A percentile compares a stretch with the other conserved stretches of the same genome.
Conservation (phyloP, 1,140 invertebrate species). For the Leptoteleia sp. region DNA sequence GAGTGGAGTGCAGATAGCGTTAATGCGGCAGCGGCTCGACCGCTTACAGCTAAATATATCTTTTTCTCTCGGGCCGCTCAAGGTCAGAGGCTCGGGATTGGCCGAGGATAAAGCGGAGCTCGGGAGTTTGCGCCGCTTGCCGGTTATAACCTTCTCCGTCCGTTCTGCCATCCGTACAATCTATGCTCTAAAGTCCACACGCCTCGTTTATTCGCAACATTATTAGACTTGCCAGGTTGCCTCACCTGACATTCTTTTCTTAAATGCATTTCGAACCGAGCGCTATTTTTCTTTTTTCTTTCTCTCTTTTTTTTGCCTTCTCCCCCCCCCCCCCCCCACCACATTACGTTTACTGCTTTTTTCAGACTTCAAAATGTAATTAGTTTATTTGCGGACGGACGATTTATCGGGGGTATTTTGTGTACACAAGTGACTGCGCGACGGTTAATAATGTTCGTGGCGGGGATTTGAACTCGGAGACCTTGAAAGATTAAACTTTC, state of each 20-base stretch:
- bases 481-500: slow-evolving; percentile 12
- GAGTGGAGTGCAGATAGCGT: slow-evolving; percentile 61
- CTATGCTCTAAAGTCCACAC: slow-evolving; percentile 62
- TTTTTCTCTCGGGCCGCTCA: slow-evolving; percentile 76
- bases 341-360: neutral
- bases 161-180: slow-evolving; percentile 64
- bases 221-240: slow-evolving; percentile 65
- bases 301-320: no score
- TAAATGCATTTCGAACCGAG: slow-evolving; percentile 15
- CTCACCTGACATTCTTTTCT: slow-evolving; percentile 64
- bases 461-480: slow-evolving; percentile 39
- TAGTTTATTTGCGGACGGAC: neutral
- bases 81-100: slow-evolving; percentile 76
- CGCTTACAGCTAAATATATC: slow-evolving; percentile 77
- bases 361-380: slow-evolving; percentile 7
- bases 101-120: slow-evolving; percentile 74
- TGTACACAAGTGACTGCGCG: neutral
- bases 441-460: slow-evolving; percentile 8
- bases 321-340: no score
- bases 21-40: slow-evolving; percentile 68
- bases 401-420: slow-evolving; percentile 12
- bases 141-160: slow-evolving; percentile 59
- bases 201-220: slow-evolving; percentile 66
- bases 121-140: slow-evolving; percentile 63
- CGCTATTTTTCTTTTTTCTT: slow-evolving; percentile 9